Conservation (phyloP, 23 tunicate genomes). For the Halocynthia roretzi region DNA sequence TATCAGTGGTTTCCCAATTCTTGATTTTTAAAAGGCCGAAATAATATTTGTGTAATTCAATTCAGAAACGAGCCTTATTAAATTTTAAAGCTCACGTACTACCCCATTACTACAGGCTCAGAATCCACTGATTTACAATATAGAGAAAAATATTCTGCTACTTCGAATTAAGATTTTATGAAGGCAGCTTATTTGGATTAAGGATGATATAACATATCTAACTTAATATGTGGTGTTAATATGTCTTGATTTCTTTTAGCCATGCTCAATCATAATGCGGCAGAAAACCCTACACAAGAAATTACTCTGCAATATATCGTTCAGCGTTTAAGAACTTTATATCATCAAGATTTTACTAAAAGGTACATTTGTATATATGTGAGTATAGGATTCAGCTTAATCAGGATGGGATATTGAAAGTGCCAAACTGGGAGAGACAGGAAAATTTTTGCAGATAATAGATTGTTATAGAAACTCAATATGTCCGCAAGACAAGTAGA, state of each 20-base stretch:
- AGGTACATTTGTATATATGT: constrained; percentile 11
- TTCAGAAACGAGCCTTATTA: too few relatives aligned
- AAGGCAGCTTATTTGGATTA: not conserved
- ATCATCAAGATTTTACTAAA: constrained; percentile 57
- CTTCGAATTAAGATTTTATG: not conserved
- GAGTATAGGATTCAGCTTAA: not conserved
- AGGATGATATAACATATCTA: not conserved
- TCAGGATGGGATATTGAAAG: not conserved
- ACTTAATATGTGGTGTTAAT: too few relatives aligned
- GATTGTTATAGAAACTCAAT: too few relatives aligned
- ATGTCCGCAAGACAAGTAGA: too few relatives aligned
- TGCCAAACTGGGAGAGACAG: not conserved
- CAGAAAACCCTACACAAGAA: constrained; percentile 14
- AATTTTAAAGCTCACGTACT: too few relatives aligned
- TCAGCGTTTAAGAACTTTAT: constrained; percentile 32
- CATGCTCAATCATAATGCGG: constrained; percentile 26
- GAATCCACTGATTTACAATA: too few relatives aligned
- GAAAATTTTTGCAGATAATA: not conserved
- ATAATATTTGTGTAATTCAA: too few relatives aligned
- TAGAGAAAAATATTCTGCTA: not conserved
- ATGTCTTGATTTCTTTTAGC: constrained; percentile 4
- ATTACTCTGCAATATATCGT: constrained; percentile 31
- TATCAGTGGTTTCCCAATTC: too few relatives aligned
- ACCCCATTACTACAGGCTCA: too few relatives aligned
- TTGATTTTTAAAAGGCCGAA: too few relatives aligned